Percentiles rank a stretch among this genome's conserved stretches.
phyloP scores from a whole-genome alignment of 2,113 vertebrate species.

The Prunella himalayana region DNA sequence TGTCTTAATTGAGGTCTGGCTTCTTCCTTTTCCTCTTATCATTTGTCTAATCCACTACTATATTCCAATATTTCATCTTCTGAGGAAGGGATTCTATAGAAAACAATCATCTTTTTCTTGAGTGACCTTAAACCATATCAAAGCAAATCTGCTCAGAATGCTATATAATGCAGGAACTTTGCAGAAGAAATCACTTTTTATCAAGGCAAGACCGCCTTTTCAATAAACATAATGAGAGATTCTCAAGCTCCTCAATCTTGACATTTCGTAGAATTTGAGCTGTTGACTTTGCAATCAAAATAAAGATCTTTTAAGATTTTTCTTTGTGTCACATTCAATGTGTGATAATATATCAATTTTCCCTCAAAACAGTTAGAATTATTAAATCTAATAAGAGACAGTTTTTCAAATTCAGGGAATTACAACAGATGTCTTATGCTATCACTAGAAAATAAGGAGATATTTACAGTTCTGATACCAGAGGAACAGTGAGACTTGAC shows the following conservation, averaged over 20 bases:
- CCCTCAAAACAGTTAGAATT: background rate
- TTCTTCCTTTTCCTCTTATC: background rate
- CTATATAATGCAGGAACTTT: background rate
- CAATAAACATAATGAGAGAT: background rate
- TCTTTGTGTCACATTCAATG: background rate
- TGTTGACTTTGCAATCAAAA: background rate
- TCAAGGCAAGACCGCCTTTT: background rate
- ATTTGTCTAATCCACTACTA: background rate
- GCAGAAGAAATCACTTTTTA: background rate
- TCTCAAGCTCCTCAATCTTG: background rate
- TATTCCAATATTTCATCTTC: background rate
- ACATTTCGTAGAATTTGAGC: background rate
- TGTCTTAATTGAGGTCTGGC: background rate
- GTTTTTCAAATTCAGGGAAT: background rate
- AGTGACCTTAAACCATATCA: background rate
- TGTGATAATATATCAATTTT: background rate
- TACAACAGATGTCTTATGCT: background rate
- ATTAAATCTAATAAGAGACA: background rate
- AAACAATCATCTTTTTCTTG: background rate
- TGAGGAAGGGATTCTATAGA: background rate
- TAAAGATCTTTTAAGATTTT: background rate
- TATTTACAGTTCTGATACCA: background rate
- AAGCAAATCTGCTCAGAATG: background rate
- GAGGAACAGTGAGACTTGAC: background rate
- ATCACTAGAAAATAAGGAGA: background rate